Percentiles rank a stretch among this genome's conserved stretches.
phyloP scores from a whole-genome alignment of 2,888 invertebrate genomes.

The Tigriopus californicus region DNA sequence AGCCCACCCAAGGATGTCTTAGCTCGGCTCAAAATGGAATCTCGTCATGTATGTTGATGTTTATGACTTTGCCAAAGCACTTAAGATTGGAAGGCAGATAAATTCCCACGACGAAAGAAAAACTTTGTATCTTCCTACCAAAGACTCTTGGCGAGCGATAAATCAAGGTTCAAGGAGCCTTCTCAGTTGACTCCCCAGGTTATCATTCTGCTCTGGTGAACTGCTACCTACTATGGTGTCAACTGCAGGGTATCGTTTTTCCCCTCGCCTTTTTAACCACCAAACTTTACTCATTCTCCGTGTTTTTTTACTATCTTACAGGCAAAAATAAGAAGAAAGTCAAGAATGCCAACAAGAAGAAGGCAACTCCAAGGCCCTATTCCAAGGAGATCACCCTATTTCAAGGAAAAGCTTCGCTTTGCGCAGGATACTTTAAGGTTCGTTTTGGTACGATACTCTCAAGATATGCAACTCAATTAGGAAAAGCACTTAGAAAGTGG shows the following conservation, averaged over 20 bases:
- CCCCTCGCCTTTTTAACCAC: not conserved
- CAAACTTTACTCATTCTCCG: too few relatives aligned
- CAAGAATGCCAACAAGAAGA: slow-evolving; percentile 32
- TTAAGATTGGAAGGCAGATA: too few relatives aligned
- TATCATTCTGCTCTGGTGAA: not conserved
- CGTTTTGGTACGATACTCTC: not conserved
- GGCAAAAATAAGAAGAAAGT: slow-evolving; percentile 35
- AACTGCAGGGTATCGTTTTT: slow-evolving; percentile 18
- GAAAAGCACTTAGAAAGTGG: too few relatives aligned
- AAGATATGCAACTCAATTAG: not conserved
- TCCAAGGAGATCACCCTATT: slow-evolving; percentile 66
- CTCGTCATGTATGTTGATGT: too few relatives aligned
- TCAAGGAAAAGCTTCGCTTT: slow-evolving; percentile 80
- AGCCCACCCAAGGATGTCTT: too few relatives aligned
- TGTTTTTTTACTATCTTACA: not conserved
- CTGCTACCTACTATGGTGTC: not conserved
- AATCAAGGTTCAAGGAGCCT: too few relatives aligned
- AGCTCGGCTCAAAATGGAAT: too few relatives aligned
- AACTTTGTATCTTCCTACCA: not conserved
- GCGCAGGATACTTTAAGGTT: slow-evolving; percentile 85
- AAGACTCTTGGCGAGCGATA: too few relatives aligned
- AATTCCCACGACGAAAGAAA: not conserved
- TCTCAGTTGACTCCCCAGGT: too few relatives aligned
- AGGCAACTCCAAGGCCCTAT: slow-evolving; percentile 42
- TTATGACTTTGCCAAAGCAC: too few relatives aligned